A percentile compares a stretch with the other conserved stretches of the same genome.
These are phyloP conservation scores for Carettochelys insculpta DNA, from an alignment of 2,113 vertebrate genomes.

Conservation along the genomic window DNA sequence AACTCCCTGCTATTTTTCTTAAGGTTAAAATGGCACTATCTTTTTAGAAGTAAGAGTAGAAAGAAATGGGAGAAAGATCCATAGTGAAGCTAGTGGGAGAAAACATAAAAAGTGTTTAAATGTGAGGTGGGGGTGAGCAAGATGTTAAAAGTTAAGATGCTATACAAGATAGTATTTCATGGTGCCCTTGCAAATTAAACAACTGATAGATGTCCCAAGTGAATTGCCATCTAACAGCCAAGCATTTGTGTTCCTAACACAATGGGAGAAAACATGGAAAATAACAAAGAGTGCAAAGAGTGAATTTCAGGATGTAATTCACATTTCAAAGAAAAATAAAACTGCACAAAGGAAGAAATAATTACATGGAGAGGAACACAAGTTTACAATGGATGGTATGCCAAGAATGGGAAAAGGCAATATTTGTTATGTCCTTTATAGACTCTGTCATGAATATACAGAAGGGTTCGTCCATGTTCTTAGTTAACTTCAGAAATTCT, in stretches of 20 bases:
- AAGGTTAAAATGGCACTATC: not conserved
- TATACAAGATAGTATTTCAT: not conserved
- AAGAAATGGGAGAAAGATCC: not conserved
- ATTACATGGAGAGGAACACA: not conserved
- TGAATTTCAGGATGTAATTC: not conserved
- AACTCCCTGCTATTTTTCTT: accelerated
- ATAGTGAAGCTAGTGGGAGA: not conserved
- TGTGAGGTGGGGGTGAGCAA: no score
- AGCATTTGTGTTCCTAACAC: not conserved
- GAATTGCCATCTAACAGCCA: not conserved
- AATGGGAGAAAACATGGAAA: not conserved
- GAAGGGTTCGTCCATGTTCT: not conserved
- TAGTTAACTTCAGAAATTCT: not conserved
- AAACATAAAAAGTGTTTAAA: not conserved
- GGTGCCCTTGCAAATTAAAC: not conserved
- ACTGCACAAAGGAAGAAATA: not conserved
- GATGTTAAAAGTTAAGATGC: not conserved
- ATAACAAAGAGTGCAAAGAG: not conserved
- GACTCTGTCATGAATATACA: not conserved
- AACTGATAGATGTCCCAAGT: not conserved
- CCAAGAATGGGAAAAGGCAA: not conserved
- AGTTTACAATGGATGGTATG: not conserved
- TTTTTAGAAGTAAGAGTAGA: not conserved
- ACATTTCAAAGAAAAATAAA: not conserved
- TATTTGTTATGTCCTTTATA: not conserved